Conservation (phyloP, 2,888 invertebrate species). For the Trachelus tabidus region DNA sequence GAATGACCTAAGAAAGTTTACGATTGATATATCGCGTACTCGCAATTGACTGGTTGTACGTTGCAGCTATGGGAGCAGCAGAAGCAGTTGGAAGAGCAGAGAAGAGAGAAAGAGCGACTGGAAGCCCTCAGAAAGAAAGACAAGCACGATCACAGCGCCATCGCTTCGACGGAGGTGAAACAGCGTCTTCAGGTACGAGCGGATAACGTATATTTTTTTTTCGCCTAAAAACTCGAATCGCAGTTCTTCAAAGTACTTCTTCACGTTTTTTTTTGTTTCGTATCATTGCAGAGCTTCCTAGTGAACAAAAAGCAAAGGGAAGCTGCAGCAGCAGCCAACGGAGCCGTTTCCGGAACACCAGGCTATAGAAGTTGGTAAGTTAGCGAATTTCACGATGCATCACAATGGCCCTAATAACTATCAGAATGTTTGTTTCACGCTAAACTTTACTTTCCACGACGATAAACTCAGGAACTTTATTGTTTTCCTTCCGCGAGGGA, state of each 20-base stretch:
- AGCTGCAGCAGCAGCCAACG: conserved; percentile 75
- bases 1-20: background rate
- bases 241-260: background rate
- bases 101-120: conserved; percentile 83
- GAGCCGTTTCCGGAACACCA: conserved; percentile 74
- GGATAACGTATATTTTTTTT: background rate
- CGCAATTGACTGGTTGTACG: background rate
- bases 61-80: conserved; percentile 92
- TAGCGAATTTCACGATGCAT: background rate
- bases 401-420: background rate
- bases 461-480: conserved; percentile 2
- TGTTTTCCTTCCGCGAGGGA: background rate
- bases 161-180: conserved; percentile 96
- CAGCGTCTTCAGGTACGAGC: conserved; percentile 85
- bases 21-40: background rate
- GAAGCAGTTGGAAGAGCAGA: conserved; percentile 83
- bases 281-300: conserved; percentile 75
- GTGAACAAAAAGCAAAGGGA: conserved; percentile 85
- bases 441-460: conserved; percentile 1
- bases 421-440: background rate
- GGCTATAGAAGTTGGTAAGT: conserved; percentile 84
- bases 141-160: conserved; percentile 94
- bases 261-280: conserved; percentile 12
- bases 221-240: background rate
- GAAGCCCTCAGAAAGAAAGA: conserved; percentile 92